Percentiles rank a stretch among this genome's conserved stretches.
These are phyloP conservation scores for Phalacrocorax carbo DNA, from an alignment of 2,113 vertebrate genomes.

Conservation along the genomic window DNA sequence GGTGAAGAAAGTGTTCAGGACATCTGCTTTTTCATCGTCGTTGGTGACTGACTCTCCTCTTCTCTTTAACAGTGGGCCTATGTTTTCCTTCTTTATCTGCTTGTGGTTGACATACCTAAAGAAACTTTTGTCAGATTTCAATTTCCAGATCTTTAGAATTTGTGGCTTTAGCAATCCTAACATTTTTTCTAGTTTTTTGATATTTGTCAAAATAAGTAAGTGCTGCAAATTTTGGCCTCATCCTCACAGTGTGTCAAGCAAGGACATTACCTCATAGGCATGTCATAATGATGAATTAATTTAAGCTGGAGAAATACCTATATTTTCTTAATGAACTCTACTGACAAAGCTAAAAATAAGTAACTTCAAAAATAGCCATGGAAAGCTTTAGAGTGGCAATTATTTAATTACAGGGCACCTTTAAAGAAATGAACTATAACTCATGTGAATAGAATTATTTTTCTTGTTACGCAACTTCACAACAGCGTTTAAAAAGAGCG, in stretches of 20 bases:
- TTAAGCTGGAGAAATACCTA: neutral
- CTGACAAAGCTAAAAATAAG: constrained; percentile 24
- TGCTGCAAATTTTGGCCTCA: neutral
- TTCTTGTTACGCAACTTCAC: neutral
- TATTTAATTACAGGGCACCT: constrained; percentile 18
- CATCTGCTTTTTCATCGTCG: too few species aligned
- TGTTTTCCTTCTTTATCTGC: too few species aligned
- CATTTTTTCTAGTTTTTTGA: neutral
- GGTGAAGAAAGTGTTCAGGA: too few species aligned
- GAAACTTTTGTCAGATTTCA: neutral
- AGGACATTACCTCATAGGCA: neutral
- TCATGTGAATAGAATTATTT: neutral
- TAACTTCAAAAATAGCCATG: constrained; percentile 4
- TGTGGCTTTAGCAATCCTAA: neutral
- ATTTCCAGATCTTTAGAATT: neutral
- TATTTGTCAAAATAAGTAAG: neutral
- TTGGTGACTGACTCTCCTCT: too few species aligned
- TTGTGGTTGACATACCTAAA: too few species aligned
- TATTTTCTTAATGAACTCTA: constrained; percentile 9
- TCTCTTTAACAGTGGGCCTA: too few species aligned
- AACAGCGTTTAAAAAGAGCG: neutral
- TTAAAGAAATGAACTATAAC: neutral
- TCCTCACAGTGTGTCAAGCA: neutral
- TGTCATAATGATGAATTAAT: constrained; percentile 19
- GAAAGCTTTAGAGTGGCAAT: neutral